Conservation (phyloP, 1,140 invertebrate species). For the Trinorchestia longiramus region DNA sequence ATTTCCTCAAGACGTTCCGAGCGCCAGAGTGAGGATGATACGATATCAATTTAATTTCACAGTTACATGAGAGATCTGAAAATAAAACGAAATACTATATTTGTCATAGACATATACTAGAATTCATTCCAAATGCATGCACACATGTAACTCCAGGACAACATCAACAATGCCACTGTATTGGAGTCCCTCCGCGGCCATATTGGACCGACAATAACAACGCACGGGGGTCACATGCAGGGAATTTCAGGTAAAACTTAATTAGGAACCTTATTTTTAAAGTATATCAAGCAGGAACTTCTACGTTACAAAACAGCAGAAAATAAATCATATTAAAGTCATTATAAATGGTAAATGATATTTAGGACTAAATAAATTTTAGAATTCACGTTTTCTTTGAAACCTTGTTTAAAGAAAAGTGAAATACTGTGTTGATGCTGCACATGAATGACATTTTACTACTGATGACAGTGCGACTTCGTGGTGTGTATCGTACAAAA, state of each 20-base stretch:
- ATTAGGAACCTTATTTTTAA: background rate
- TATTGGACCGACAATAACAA: conserved; percentile 55
- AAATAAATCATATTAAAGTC: background rate
- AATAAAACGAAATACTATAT: background rate
- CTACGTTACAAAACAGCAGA: no score
- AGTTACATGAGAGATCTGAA: background rate
- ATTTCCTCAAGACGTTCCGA: background rate
- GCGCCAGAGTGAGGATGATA: background rate
- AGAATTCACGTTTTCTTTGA: conserved; percentile 12
- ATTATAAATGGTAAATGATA: background rate
- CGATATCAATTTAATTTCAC: background rate
- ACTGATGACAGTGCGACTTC: background rate
- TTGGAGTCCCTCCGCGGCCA: background rate
- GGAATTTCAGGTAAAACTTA: conserved; percentile 21
- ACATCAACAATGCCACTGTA: conserved; percentile 41
- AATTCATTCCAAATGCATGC: background rate
- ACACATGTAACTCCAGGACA: background rate
- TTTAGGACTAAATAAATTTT: background rate
- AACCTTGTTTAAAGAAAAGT: background rate
- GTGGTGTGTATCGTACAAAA: background rate
- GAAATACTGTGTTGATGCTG: background rate
- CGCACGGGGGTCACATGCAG: conserved; percentile 47
- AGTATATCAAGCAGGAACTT: background rate
- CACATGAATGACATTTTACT: background rate
- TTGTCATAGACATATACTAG: background rate